Percentiles rank a stretch among this genome's conserved stretches.
Conservation (phyloP, 2,888 invertebrate genomes). For the Fragum fragum region DNA sequence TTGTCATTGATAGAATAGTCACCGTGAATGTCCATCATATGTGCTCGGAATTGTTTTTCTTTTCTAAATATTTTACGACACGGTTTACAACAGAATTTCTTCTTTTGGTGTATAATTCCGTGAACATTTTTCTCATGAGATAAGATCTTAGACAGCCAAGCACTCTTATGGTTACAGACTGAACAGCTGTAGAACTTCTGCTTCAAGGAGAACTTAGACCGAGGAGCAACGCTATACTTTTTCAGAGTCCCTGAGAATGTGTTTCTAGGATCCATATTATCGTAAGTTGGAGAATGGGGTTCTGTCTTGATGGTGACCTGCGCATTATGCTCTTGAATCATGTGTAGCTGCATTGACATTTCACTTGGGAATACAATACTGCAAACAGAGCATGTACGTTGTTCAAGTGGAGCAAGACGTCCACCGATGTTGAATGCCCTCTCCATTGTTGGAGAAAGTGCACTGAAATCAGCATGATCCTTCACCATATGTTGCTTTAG, state of each 20-base stretch:
- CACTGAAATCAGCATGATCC: slow-evolving; percentile 75
- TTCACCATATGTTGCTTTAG: slow-evolving; percentile 80
- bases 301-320: slow-evolving; percentile 82
- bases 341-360: slow-evolving; percentile 87
- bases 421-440: slow-evolving; percentile 70
- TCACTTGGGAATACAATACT: slow-evolving; percentile 86
- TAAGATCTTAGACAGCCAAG: slow-evolving; percentile 95
- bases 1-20: slow-evolving; percentile 53
- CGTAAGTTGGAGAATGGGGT: slow-evolving; percentile 53
- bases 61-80: slow-evolving; percentile 85
- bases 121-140: slow-evolving; percentile 94
- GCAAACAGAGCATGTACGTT: slow-evolving; percentile 85
- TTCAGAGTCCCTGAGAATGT: slow-evolving; percentile 67
- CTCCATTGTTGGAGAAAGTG: slow-evolving; percentile 67
- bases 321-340: slow-evolving; percentile 87
- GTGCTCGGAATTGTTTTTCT: slow-evolving; percentile 80
- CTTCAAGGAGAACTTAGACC: slow-evolving; percentile 85
- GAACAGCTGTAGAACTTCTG: slow-evolving; percentile 93
- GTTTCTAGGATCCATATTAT: slow-evolving; percentile 50
- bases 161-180: slow-evolving; percentile 95
- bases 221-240: slow-evolving; percentile 66
- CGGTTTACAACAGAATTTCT: slow-evolving; percentile 81
- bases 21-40: slow-evolving; percentile 62
- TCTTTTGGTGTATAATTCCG: slow-evolving; percentile 66
- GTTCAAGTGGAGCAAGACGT: slow-evolving; percentile 60